Percentiles rank a stretch among this genome's conserved stretches.
phyloP scores from a whole-genome alignment of 2,797 vertebrate species.

The Acipenser ruthenus region DNA sequence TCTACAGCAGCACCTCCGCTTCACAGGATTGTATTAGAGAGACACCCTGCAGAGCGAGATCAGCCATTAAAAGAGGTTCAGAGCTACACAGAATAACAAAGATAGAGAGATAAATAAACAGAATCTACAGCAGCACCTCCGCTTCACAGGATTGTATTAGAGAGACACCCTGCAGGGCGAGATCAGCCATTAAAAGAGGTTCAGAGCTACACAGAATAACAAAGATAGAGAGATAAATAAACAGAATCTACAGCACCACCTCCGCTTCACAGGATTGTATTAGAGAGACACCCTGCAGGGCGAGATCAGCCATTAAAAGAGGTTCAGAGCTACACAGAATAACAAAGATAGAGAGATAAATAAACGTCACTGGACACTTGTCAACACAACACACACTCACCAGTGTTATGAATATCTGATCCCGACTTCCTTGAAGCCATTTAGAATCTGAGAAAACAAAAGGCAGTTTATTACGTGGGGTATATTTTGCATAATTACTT shows the following conservation, averaged over 20 bases:
- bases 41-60: no score
- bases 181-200: no score
- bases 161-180: no score
- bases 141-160: no score
- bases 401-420: constrained; percentile 81
- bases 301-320: neutral
- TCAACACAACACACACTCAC: constrained; percentile 50
- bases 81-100: neutral
- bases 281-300: neutral
- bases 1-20: no score
- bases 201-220: no score
- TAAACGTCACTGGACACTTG: no score
- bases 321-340: neutral
- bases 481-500: neutral
- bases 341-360: constrained; percentile 4
- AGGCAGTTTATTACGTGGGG: neutral
- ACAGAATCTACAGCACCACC: neutral
- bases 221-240: no score
- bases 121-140: no score
- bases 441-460: constrained; percentile 77
- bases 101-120: neutral
- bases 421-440: constrained; percentile 97
- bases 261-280: neutral
- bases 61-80: neutral
- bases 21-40: no score